Conservation (phyloP, 2,797 vertebrate species). For the Hafferia zeledoni region DNA sequence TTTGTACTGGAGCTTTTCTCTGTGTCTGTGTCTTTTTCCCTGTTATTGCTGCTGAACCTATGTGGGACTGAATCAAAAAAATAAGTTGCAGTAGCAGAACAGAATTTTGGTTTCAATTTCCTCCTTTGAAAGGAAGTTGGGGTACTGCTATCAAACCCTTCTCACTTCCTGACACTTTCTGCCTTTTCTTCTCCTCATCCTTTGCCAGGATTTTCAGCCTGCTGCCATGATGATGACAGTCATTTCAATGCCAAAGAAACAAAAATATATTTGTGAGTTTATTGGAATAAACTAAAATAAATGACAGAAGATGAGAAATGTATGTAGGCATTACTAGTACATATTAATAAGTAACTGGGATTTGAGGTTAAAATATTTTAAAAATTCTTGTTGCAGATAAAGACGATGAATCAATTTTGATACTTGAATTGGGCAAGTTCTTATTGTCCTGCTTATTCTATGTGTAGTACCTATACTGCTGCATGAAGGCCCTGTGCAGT, state of each 20-base stretch:
- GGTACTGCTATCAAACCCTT: neutral
- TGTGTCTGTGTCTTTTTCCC: neutral
- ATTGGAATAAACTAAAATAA: neutral
- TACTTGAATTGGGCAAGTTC: neutral
- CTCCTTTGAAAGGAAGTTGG: conserved; percentile 4
- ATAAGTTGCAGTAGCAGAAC: neutral
- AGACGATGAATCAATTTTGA: neutral
- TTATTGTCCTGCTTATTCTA: neutral
- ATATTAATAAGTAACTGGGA: neutral
- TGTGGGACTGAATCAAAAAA: neutral
- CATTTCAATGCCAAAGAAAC: neutral
- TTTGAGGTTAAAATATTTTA: neutral
- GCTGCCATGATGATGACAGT: neutral
- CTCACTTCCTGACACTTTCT: neutral
- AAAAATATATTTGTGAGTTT: neutral
- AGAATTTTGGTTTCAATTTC: conserved; percentile 4
- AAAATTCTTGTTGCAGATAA: neutral
- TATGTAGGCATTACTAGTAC: neutral
- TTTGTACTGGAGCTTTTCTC: neutral
- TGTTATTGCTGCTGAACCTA: neutral
- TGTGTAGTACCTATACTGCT: neutral
- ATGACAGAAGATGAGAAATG: neutral
- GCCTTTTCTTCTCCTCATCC: neutral
- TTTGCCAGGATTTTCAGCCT: neutral
- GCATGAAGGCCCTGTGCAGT: neutral